A percentile compares a stretch with the other conserved stretches of the same genome.
Evolutionary conservation across 2,797 vertebrate species (phyloP).

Genomic region (Phalloptychus januarius): DNA sequence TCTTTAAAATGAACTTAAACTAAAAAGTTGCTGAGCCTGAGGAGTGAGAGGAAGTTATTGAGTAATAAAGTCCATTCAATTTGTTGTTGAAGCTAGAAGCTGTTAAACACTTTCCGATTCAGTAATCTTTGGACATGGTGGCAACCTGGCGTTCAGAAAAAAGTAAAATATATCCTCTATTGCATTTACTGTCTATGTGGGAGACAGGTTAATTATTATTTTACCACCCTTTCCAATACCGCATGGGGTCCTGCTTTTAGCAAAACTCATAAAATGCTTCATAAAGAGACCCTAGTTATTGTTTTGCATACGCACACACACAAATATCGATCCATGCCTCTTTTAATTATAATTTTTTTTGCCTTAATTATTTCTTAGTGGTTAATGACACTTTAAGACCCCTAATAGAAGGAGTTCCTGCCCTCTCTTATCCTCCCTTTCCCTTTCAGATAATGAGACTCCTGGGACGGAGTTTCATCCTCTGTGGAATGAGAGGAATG

Average conservation of each 20-base stretch:
- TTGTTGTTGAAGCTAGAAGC: neutral
- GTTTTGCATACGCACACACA: neutral
- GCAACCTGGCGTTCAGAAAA: neutral
- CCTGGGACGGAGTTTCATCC: conserved; percentile 67
- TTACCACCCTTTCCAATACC: neutral
- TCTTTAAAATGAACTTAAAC: neutral
- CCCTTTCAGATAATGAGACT: conserved; percentile 75
- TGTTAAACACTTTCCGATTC: neutral
- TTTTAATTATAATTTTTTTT: conserved; percentile 31
- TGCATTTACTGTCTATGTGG: neutral
- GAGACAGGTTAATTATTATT: conserved; percentile 2
- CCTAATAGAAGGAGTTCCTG: conserved; percentile 60
- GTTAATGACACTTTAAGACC: conserved; percentile 61
- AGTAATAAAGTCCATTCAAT: neutral
- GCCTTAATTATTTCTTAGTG: conserved; percentile 27
- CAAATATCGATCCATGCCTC: neutral
- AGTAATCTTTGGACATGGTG: neutral
- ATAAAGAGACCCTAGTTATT: neutral
- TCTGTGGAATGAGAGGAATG: conserved; percentile 79
- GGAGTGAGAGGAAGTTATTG: neutral
- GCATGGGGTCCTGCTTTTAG: neutral
- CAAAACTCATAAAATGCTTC: neutral
- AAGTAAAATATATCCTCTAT: neutral
- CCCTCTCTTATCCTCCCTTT: conserved; percentile 53
- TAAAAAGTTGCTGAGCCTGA: neutral